These are phyloP conservation scores for Raillietiella orientalis DNA, from an alignment of 2,888 invertebrate species.

Conservation along the genomic window DNA sequence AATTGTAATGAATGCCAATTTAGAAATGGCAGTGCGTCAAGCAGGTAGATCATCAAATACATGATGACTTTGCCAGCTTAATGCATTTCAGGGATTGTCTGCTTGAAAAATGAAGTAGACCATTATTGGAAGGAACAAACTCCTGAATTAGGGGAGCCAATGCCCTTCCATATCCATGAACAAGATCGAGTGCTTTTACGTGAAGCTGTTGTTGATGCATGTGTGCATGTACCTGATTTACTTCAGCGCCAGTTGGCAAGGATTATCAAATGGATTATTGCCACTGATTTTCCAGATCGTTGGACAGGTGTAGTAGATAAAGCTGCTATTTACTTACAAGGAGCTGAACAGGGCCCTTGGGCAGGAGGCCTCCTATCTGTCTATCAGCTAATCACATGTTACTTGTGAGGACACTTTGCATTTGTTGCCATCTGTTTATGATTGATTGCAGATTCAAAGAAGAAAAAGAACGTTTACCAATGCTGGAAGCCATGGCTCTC, in stretches of 20 bases:
- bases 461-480: conserved; percentile 50
- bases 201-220: conserved; percentile 76
- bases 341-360: conserved; percentile 47
- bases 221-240: conserved; percentile 66
- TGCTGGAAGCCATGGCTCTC: conserved; percentile 81
- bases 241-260: conserved; percentile 62
- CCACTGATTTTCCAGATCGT: conserved; percentile 72
- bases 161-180: conserved; percentile 67
- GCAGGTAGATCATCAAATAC: conserved; percentile 24
- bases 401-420: conserved; percentile 20
- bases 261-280: conserved; percentile 72
- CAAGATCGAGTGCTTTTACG: conserved; percentile 79
- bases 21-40: conserved; percentile 71
- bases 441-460: conserved; percentile 43
- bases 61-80: background rate
- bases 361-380: conserved; percentile 66
- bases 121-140: conserved; percentile 65
- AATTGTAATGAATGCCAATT: conserved; percentile 63
- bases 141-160: conserved; percentile 22
- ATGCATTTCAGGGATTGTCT: conserved; percentile 33
- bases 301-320: conserved; percentile 92
- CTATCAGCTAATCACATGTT: conserved; percentile 77
- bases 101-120: conserved; percentile 71
- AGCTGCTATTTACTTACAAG: conserved; percentile 67
- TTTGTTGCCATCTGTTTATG: conserved; percentile 5